A percentile compares a stretch with the other conserved stretches of the same genome.
phyloP scores from a whole-genome alignment of 2,888 invertebrate species.

The Diarsia dahlii region DNA sequence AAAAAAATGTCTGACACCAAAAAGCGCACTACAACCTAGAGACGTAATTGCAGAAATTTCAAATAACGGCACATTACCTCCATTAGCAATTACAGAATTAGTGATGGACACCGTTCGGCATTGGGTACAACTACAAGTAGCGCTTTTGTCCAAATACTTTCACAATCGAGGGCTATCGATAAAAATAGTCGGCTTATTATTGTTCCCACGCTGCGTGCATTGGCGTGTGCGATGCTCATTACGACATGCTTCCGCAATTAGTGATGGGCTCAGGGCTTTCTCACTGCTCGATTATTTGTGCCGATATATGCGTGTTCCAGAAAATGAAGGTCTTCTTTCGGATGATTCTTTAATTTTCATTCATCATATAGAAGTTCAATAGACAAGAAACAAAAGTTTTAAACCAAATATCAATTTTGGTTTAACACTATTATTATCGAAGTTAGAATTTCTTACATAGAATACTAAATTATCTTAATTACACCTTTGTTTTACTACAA shows the following conservation, averaged over 20 bases:
- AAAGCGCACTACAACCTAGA: constrained; percentile 24
- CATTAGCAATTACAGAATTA: constrained; percentile 62
- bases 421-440: too few species aligned
- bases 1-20: constrained; percentile 38
- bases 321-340: constrained; percentile 7
- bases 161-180: constrained; percentile 67
- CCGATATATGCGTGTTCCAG: constrained; percentile 44
- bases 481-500: too few species aligned
- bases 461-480: too few species aligned
- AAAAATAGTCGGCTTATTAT: constrained; percentile 65
- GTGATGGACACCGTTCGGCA: constrained; percentile 52
- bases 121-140: constrained; percentile 57
- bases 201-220: constrained; percentile 75
- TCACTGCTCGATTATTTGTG: constrained; percentile 69
- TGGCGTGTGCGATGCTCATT: constrained; percentile 87
- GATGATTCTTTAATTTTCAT: constrained; percentile 7
- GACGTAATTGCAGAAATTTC: constrained; percentile 55
- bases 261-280: constrained; percentile 80
- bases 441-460: too few species aligned
- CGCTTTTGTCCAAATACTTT: constrained; percentile 65
- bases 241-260: constrained; percentile 86
- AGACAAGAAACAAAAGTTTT: background rate
- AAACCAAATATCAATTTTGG: too few species aligned
- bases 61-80: constrained; percentile 57
- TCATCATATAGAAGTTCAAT: background rate